Evolutionary conservation across 2,113 vertebrate genomes (phyloP).

Genomic region (Xenotilapia flavipinnis): DNA sequence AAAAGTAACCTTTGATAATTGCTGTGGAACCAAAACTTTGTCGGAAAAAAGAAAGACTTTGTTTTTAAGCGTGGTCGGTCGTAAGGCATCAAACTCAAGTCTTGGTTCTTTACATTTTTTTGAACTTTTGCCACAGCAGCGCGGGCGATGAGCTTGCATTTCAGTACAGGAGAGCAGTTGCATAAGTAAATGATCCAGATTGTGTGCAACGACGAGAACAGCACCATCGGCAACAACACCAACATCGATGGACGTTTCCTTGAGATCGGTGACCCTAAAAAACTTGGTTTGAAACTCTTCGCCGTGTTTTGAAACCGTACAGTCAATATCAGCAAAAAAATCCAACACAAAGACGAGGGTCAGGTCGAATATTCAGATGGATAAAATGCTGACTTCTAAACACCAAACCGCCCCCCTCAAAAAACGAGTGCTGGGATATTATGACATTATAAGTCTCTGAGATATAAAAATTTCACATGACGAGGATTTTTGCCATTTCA

Average conservation of each 20-base stretch:
- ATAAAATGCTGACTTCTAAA: not conserved
- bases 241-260: slow-evolving; percentile 42
- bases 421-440: slow-evolving; percentile 2
- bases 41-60: not conserved
- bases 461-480: slow-evolving; percentile 57
- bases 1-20: not conserved
- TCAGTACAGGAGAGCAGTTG: slow-evolving; percentile 51
- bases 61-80: not conserved
- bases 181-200: slow-evolving; percentile 60
- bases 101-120: not conserved
- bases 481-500: slow-evolving; percentile 33
- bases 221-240: slow-evolving; percentile 51
- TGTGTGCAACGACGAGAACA: slow-evolving; percentile 49
- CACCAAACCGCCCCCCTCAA: not conserved
- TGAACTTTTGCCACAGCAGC: not conserved
- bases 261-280: slow-evolving; percentile 14
- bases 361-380: slow-evolving; percentile 9
- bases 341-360: not conserved
- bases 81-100: not conserved
- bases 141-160: not conserved
- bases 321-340: slow-evolving; percentile 40
- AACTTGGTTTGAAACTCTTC: slow-evolving; percentile 2
- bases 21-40: not conserved
- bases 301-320: not conserved
- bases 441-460: slow-evolving; percentile 37